phyloP scores from a whole-genome alignment of 2,888 invertebrate species.

The Elmis aenea region DNA sequence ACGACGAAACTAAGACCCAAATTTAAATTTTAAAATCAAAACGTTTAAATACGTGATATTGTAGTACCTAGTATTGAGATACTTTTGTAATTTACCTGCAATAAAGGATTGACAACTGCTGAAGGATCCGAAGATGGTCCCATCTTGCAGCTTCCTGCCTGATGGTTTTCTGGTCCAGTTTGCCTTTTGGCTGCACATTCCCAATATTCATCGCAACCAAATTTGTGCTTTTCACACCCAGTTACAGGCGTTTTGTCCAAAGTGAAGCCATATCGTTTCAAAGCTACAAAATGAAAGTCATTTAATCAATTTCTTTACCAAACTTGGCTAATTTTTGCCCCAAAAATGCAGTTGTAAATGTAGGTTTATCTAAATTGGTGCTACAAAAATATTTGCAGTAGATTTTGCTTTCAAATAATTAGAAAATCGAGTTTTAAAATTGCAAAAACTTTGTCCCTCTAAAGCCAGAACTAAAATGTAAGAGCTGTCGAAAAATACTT shows the following conservation, averaged over 20 bases:
- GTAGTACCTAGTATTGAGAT: too few species aligned
- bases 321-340: too few species aligned
- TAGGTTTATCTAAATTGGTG: too few species aligned
- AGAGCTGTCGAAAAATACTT: too few species aligned
- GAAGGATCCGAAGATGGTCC: slow-evolving; percentile 52
- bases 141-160: slow-evolving; percentile 62
- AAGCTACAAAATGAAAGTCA: slow-evolving; percentile 33
- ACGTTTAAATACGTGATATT: too few species aligned
- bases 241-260: slow-evolving; percentile 67
- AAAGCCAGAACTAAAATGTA: too few species aligned
- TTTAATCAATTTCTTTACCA: neutral
- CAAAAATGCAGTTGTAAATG: too few species aligned
- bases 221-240: slow-evolving; percentile 70
- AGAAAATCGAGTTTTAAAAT: too few species aligned
- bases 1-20: too few species aligned
- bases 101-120: slow-evolving; percentile 53
- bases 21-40: too few species aligned
- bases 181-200: slow-evolving; percentile 55
- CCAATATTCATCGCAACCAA: slow-evolving; percentile 63
- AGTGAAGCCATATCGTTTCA: slow-evolving; percentile 65
- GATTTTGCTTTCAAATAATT: neutral
- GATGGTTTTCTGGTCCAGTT: slow-evolving; percentile 61
- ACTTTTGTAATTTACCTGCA: too few species aligned
- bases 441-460: too few species aligned
- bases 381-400: neutral